Evolutionary conservation across 2,113 vertebrate species (phyloP), one percentile per base, ranked within the genome.

Genomic region (Daboia siamensis): DNA sequence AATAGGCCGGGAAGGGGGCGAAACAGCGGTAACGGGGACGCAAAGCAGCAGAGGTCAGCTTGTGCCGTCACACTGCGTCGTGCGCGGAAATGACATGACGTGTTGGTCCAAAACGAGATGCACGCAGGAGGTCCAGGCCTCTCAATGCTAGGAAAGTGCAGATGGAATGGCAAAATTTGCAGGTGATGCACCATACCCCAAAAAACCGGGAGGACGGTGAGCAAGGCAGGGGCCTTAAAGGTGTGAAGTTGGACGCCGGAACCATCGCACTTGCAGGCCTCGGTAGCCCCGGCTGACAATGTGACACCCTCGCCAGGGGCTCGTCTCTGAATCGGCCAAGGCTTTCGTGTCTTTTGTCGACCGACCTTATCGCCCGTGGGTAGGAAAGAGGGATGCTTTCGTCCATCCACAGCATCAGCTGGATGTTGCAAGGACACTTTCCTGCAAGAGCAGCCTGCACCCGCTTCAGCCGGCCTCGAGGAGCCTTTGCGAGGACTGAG

Each of bases 11-110:
- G 11, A 3, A 1, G 24, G 1, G 26, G 21, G 15, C 1, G 12
- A 0, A 5, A 2, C 1, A 33, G 17, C 3, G 5, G 7, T 9
- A 39, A 24, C 12, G 11, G 7, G 20, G 57, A 5, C 46, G 4
- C 5, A 26, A 52, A 5, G 1, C 29, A 39, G 9, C 12, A 11
- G 9, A 11, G 15, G 2, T 74, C 33, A 15, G 69, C 69, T 20
- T 74, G n/a, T 0, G 17, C 0, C n/a, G 7, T 33, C 15, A 17
- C 64, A 33, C 5, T 3, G n/a, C n/a, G 1, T 39, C 8, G n/a
- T 80, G 69, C 4, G 5, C 3, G 8, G 17, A 44, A 39, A 33
- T 20, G 8, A 44, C 20, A 20, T 0, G 13, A 52, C 51, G 2
- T 39, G 0, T 2, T 20, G 13, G 13, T 39, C n/a, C 7, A 8